phyloP scores from a whole-genome alignment of 2,113 vertebrate genomes.

The Sus scrofa region T2T-Sscrofa CM000828.6:74373001-74373500 shows the following conservation, averaged over 20 bases:
- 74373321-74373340: too few species aligned
- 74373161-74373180: not conserved
- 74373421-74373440: too few species aligned
- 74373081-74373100: not conserved
- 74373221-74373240: not conserved
- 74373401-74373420: too few species aligned
- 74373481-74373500: too few species aligned
- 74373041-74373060: not conserved
- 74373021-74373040: not conserved
- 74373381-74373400: too few species aligned
- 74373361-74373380: too few species aligned
- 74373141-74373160: not conserved
- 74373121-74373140: not conserved
- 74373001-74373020: not conserved
- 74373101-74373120: not conserved
- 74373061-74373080: not conserved
- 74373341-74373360: too few species aligned
- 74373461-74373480: too few species aligned
- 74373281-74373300: not conserved
- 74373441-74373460: too few species aligned
- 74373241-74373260: not conserved
- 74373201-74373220: not conserved
- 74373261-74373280: not conserved
- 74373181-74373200: not conserved
- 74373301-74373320: too few species aligned